Conservation (phyloP, 2,113 vertebrate genomes). For the Salvator merianae region DNA sequence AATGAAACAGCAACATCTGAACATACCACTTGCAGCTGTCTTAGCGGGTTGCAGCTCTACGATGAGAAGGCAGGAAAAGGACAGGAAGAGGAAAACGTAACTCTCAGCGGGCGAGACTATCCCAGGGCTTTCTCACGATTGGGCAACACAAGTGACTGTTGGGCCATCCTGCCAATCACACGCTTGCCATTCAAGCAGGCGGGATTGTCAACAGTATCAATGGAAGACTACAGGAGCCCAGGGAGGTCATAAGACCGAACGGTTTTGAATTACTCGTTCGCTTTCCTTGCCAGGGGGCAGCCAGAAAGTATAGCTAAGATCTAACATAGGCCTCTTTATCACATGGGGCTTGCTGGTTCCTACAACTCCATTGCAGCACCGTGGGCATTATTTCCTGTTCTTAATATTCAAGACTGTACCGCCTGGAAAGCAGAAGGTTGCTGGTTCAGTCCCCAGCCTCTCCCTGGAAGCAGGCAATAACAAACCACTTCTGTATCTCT, state of each 20-base stretch:
- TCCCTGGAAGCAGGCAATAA: no score
- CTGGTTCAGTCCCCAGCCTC: no score
- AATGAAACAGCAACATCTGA: no score
- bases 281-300: neutral
- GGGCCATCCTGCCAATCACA: neutral
- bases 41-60: no score
- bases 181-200: neutral
- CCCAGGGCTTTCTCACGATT: neutral
- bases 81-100: no score
- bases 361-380: neutral
- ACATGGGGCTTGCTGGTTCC: neutral
- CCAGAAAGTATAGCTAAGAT: neutral
- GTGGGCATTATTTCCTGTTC: neutral
- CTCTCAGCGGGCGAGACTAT: neutral
- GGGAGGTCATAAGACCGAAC: neutral
- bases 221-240: neutral
- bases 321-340: neutral
- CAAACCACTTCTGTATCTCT: no score
- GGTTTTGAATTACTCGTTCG: fast-evolving
- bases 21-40: no score
- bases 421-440: no score
- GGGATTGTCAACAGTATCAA: fast-evolving
- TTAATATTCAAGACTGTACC: no score
- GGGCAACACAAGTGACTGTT: neutral
- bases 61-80: no score